Percentiles rank a stretch among this genome's conserved stretches.
These are phyloP conservation scores for Apteryx owenii DNA, from an alignment of 2,113 vertebrate genomes.

Conservation along the genomic window DNA sequence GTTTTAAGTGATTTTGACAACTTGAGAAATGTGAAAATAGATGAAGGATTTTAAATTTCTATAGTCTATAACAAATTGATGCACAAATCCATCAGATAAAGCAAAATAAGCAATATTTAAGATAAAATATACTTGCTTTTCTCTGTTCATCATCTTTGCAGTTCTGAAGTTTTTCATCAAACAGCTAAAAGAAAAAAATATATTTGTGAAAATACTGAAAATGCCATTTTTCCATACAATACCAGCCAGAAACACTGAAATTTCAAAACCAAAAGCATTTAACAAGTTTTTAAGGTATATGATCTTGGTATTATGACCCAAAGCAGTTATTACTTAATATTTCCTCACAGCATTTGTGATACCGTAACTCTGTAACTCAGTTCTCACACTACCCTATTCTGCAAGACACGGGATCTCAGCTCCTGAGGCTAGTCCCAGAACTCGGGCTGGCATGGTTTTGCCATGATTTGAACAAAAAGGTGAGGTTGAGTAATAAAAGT, in stretches of 20 bases:
- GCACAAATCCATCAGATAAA: not conserved
- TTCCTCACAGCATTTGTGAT: not conserved
- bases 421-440: not conserved
- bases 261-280: not conserved
- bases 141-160: slow-evolving; percentile 98
- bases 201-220: not conserved
- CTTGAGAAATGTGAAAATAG: not conserved
- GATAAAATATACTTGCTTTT: slow-evolving; percentile 87
- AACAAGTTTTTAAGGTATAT: not conserved
- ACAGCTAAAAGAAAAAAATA: slow-evolving; percentile 83
- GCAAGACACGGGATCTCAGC: not conserved
- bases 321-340: not conserved
- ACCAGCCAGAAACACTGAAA: not conserved
- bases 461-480: not conserved
- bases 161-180: slow-evolving; percentile 98
- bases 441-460: not conserved
- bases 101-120: slow-evolving; percentile 21
- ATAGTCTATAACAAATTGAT: not conserved
- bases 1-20: not conserved
- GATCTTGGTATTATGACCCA: not conserved
- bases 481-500: not conserved
- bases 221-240: not conserved
- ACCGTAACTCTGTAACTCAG: not conserved
- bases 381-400: not conserved
- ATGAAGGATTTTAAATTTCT: not conserved